phyloP scores from a whole-genome alignment of 2,113 vertebrate species.

The Strigops habroptila region DNA sequence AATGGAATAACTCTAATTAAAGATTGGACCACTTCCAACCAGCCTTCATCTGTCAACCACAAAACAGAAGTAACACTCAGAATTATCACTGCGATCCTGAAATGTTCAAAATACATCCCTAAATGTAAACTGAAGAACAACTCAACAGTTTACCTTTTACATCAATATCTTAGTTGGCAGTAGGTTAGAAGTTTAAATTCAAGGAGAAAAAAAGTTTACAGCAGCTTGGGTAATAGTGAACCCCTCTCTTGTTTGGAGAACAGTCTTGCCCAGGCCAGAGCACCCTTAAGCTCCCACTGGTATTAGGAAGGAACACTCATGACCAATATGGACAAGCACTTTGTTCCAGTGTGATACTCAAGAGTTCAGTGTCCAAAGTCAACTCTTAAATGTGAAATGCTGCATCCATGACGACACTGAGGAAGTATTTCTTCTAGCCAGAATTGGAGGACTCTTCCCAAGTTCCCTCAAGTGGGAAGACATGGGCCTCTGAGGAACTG shows the following conservation, averaged over 20 bases:
- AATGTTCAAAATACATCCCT: not conserved
- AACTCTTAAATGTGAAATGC: not conserved
- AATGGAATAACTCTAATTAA: constrained; percentile 97
- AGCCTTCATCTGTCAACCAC: constrained; percentile 89
- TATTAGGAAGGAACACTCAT: not conserved
- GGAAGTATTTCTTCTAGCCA: not conserved
- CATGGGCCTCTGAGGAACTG: not conserved
- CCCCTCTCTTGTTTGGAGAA: not conserved
- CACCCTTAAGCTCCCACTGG: not conserved
- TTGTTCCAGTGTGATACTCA: not conserved
- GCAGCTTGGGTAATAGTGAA: not conserved
- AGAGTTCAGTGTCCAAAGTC: not conserved
- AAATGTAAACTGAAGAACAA: not conserved
- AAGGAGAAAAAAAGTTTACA: not conserved
- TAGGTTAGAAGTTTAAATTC: not conserved
- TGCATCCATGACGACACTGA: not conserved
- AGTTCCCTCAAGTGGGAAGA: not conserved
- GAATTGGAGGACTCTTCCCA: not conserved
- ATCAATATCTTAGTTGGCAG: too few species aligned
- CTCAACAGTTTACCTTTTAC: too few species aligned
- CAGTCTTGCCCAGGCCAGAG: not conserved
- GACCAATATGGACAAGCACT: not conserved
- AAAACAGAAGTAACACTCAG: constrained; percentile 55
- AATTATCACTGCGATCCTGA: not conserved
- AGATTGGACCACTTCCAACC: constrained; percentile 97